These are phyloP conservation scores for Strigamia transsilvanica DNA, from an alignment of 2,888 invertebrate genomes.

Conservation along the genomic window DNA sequence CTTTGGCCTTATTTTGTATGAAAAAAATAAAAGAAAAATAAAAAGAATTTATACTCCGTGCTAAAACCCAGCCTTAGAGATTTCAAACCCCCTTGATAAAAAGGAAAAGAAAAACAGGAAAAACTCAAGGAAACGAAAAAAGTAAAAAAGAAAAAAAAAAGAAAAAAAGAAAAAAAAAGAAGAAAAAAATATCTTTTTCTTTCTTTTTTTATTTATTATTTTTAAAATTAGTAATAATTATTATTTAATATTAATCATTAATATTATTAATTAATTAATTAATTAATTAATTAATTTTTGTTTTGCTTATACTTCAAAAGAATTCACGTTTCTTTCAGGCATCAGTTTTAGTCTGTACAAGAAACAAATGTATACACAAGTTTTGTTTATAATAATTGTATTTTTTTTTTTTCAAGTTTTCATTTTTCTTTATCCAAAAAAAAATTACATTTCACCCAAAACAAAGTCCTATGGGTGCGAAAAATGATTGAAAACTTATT, in stretches of 20 bases:
- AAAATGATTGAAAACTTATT: conserved; percentile 28
- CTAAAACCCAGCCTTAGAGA: conserved; percentile 34
- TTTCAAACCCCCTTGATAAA: conserved; percentile 11
- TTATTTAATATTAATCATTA: conserved; percentile 34
- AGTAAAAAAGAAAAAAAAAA: not conserved
- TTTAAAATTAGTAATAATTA: conserved; percentile 36
- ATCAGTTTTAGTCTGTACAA: conserved; percentile 46
- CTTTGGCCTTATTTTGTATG: conserved; percentile 32
- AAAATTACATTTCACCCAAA: conserved; percentile 25
- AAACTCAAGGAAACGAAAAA: not conserved
- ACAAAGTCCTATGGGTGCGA: conserved; percentile 11
- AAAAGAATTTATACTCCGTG: conserved; percentile 43
- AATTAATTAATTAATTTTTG: not conserved
- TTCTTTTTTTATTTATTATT: conserved; percentile 3
- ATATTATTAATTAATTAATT: conserved; percentile 35
- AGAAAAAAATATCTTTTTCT: too few species aligned
- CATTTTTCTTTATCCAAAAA: not conserved
- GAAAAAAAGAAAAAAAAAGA: too few species aligned
- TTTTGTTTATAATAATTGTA: not conserved
- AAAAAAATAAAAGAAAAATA: not conserved
- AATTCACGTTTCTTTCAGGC: conserved; percentile 46
- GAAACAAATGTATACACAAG: conserved; percentile 48
- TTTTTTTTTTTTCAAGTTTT: not conserved
- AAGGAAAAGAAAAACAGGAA: not conserved
- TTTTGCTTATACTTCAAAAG: conserved; percentile 27